phyloP scores from a whole-genome alignment of 1,140 invertebrate genomes.

The Bursaphelenchus mucronatus region DNA sequence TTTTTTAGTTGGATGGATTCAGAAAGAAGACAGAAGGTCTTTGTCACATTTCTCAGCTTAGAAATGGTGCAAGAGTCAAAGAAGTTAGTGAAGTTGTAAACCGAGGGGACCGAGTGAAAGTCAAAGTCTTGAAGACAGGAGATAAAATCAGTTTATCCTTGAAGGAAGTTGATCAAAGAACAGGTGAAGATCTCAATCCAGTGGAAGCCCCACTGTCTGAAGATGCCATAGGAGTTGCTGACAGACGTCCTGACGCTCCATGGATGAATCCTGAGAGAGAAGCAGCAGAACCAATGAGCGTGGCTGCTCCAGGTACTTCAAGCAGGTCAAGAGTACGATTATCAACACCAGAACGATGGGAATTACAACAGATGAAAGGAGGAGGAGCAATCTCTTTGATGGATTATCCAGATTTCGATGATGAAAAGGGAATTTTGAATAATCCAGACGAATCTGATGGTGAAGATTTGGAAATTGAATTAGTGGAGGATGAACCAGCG shows the following conservation, averaged over 20 bases:
- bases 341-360: conserved; percentile 85
- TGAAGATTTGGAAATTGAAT: conserved; percentile 96
- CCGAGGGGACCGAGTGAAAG: conserved; percentile 74
- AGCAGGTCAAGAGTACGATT: conserved; percentile 70
- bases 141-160: conserved; percentile 91
- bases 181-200: conserved; percentile 89
- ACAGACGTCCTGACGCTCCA: conserved; percentile 69
- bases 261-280: conserved; percentile 49
- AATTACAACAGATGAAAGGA: conserved; percentile 66
- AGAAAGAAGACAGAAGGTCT: conserved; percentile 82
- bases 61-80: conserved; percentile 81
- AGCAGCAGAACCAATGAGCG: neutral
- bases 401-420: conserved; percentile 66
- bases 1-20: conserved; percentile 73
- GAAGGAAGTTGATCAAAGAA: conserved; percentile 92
- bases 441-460: conserved; percentile 71
- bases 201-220: conserved; percentile 62
- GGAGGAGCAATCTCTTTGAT: conserved; percentile 62
- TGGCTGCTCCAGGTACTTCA: neutral
- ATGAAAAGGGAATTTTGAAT: conserved; percentile 64
- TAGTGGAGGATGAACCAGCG: conserved; percentile 95
- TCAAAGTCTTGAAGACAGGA: conserved; percentile 74
- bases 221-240: conserved; percentile 44
- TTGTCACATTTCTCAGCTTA: conserved; percentile 87
- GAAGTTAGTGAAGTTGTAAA: conserved; percentile 88